Conservation (phyloP, 2,888 invertebrate species). For the Norana najaformis region DNA sequence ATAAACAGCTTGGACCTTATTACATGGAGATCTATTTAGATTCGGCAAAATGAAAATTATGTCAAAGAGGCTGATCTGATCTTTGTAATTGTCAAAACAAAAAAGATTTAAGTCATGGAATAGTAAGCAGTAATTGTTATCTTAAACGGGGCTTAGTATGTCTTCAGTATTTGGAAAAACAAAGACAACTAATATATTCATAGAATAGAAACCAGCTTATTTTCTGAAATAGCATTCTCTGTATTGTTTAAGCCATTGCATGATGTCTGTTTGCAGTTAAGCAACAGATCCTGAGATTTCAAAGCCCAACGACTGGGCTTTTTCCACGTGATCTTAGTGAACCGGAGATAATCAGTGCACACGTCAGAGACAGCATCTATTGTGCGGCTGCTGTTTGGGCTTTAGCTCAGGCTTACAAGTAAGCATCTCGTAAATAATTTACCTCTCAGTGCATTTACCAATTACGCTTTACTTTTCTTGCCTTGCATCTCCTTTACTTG, state of each 20-base stretch:
- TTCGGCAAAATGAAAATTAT: not conserved
- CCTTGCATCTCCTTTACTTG: not conserved
- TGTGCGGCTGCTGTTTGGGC: slow-evolving; percentile 96
- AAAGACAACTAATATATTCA: not conserved
- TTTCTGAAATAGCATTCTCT: not conserved
- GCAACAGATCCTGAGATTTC: slow-evolving; percentile 80
- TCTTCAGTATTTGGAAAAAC: not conserved
- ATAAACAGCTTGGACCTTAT: slow-evolving; percentile 2
- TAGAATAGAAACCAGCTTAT: not conserved
- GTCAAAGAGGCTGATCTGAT: not conserved
- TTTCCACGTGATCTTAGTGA: slow-evolving; percentile 75
- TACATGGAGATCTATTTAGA: not conserved
- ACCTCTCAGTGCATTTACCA: no score
- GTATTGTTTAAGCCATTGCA: not conserved
- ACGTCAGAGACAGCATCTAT: slow-evolving; percentile 89
- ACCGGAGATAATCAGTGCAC: slow-evolving; percentile 81
- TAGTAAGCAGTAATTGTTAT: slow-evolving; percentile 8
- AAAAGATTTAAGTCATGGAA: not conserved
- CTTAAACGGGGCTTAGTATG: not conserved
- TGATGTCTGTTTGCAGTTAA: slow-evolving; percentile 51
- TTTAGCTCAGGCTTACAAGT: slow-evolving; percentile 92
- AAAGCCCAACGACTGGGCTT: slow-evolving; percentile 89
- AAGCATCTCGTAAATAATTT: not conserved
- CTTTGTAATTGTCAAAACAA: not conserved
- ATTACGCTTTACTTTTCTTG: no score